Evolutionary conservation across 1,140 invertebrate genomes (phyloP), one percentile per base, ranked within the genome.

Genomic region (Drosophila lacteicornis): DNA sequence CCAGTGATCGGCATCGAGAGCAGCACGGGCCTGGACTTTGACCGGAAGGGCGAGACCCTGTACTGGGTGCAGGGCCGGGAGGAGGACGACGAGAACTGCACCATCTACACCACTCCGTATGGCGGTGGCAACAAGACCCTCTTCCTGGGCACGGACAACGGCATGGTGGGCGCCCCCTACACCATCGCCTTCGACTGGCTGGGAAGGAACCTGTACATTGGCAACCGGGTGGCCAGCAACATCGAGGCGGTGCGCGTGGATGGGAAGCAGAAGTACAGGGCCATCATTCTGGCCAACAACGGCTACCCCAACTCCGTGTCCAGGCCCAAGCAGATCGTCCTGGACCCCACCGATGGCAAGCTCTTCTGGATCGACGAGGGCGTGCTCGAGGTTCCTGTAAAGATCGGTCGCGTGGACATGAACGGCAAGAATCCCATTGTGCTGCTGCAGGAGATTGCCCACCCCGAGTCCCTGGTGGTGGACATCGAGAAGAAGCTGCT

Each of bases 311-410:
- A 95, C 0, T 98, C 98, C 0, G 97, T 99, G 11, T 96, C 97
- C 0, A 96, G 96, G 83, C 99, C 99, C 0, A 96, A 96, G 80
- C 95, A 97, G 0, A 95, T 99, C 51, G 97, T 96, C 63, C 93
- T 99, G 2, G 98, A 99, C 94, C 98, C 99, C 0, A 95, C 95
- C 4, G 96, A 97, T 81, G 99, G 98, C 46, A 96, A 96, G 94
- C 93, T 99, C 8, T 99, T 98, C 93, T 99, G 99, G 98, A 95
- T 98, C 3, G 99, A 99, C 91, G 97, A 98, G 76, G 99, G 99
- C 7, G 97, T 97, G 15, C 96, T 95, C 70, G 97, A 98, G 11
- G 97, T 99, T 0, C 96, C 97, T 0, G 94, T 96, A 1, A 99
- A 99, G 93, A 96, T 99, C 27, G 98, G 96, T 0, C 95, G 96